A percentile compares a stretch with the other conserved stretches of the same genome.
Evolutionary conservation across 1,140 invertebrate genomes (phyloP).

Genomic region (Habropoda laboriosa): DNA sequence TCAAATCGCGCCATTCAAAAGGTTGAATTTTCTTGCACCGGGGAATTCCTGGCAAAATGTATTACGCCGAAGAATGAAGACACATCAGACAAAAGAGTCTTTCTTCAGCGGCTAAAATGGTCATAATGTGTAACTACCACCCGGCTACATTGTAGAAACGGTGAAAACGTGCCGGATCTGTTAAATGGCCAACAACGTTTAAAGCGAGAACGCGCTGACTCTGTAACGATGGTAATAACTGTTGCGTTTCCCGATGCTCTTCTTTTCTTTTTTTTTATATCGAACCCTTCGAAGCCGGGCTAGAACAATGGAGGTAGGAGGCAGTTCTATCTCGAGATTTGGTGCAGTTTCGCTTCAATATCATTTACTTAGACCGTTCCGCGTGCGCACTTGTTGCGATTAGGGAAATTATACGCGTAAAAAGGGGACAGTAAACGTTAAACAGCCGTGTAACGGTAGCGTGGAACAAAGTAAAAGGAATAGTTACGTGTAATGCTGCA

Average conservation of each 20-base stretch:
- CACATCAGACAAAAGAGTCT: slow-evolving; percentile 15
- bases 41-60: slow-evolving; percentile 19
- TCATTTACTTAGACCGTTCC: not conserved
- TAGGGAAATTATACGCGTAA: too few relatives aligned
- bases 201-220: not conserved
- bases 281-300: not conserved
- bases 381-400: not conserved
- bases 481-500: not conserved
- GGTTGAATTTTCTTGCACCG: not conserved
- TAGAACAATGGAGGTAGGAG: not conserved
- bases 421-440: too few relatives aligned
- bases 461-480: too few relatives aligned
- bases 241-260: not conserved
- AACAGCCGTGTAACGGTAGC: too few relatives aligned
- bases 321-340: too few relatives aligned
- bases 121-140: slow-evolving; percentile 31
- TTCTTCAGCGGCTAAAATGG: not conserved
- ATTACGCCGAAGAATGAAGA: slow-evolving; percentile 16
- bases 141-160: slow-evolving; percentile 10
- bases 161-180: slow-evolving; percentile 8
- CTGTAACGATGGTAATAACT: slow-evolving; percentile 17
- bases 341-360: not conserved
- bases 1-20: not conserved
- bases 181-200: slow-evolving; percentile 31
- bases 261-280: not conserved